Conservation (phyloP, 2,888 invertebrate genomes). For the Autographa pulchrina region DNA sequence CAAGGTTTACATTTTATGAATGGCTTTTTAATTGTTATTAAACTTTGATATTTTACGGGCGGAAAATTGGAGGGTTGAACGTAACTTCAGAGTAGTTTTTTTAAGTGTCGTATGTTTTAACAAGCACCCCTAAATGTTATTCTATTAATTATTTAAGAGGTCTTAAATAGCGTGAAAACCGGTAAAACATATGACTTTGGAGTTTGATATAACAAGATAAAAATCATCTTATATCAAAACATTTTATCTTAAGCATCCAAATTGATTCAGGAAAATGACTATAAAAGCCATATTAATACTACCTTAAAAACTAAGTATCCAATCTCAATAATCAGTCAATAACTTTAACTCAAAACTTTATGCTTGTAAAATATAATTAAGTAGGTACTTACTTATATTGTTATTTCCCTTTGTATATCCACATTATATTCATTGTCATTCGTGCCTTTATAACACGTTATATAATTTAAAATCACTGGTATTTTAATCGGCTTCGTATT, state of each 20-base stretch:
- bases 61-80: too few species aligned
- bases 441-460: background rate
- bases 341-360: background rate
- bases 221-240: too few species aligned
- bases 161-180: background rate
- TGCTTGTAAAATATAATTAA: slow-evolving; percentile 9
- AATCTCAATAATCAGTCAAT: background rate
- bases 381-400: slow-evolving; percentile 1
- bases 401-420: slow-evolving; percentile 23
- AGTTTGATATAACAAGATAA: background rate
- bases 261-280: background rate
- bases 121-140: too few species aligned
- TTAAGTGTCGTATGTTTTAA: too few species aligned
- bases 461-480: slow-evolving; percentile 22
- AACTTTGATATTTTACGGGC: too few species aligned
- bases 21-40: too few species aligned
- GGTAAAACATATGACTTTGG: background rate
- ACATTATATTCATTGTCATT: slow-evolving; percentile 19
- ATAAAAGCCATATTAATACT: background rate
- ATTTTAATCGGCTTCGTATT: slow-evolving; percentile 17
- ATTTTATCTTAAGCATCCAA: background rate
- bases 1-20: too few species aligned
- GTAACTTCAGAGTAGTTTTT: too few species aligned
- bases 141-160: too few species aligned
- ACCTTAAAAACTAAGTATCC: background rate